These are phyloP conservation scores for Pseudonaja textilis DNA, from an alignment of 2,113 vertebrate genomes.

Conservation along the genomic window DNA sequence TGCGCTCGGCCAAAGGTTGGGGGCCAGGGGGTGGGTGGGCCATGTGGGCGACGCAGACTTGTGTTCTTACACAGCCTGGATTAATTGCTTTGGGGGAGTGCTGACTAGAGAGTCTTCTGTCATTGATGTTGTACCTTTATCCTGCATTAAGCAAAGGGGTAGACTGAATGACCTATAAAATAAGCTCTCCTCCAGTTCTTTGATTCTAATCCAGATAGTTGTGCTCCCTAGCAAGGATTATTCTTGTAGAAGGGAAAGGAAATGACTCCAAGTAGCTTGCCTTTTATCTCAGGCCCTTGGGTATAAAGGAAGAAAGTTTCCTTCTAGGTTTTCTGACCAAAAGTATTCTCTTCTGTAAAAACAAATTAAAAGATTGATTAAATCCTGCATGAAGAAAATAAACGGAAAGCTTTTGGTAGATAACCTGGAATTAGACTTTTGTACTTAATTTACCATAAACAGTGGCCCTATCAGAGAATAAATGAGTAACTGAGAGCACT, in stretches of 20 bases:
- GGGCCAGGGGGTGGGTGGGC: too few relatives aligned
- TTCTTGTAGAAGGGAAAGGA: background rate
- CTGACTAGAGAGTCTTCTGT: background rate
- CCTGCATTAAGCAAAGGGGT: background rate
- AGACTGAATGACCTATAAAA: background rate
- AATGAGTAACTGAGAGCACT: too few relatives aligned
- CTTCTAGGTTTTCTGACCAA: background rate
- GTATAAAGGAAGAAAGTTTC: background rate
- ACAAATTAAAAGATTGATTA: background rate
- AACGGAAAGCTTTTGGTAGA: too few relatives aligned
- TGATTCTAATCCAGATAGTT: background rate
- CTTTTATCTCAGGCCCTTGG: background rate
- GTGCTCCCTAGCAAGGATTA: background rate
- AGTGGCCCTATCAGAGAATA: too few relatives aligned
- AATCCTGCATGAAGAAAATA: too few relatives aligned
- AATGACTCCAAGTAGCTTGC: background rate
- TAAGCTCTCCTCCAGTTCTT: background rate
- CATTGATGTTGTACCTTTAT: background rate
- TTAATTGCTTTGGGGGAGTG: too few relatives aligned
- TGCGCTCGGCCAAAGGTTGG: too few relatives aligned
- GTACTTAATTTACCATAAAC: too few relatives aligned
- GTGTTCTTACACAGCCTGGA: too few relatives aligned
- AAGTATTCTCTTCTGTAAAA: background rate
- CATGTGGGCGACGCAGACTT: too few relatives aligned
- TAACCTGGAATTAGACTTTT: too few relatives aligned